phyloP scores from a whole-genome alignment of 2,888 invertebrate species.

The Ennomos erosarius region DNA sequence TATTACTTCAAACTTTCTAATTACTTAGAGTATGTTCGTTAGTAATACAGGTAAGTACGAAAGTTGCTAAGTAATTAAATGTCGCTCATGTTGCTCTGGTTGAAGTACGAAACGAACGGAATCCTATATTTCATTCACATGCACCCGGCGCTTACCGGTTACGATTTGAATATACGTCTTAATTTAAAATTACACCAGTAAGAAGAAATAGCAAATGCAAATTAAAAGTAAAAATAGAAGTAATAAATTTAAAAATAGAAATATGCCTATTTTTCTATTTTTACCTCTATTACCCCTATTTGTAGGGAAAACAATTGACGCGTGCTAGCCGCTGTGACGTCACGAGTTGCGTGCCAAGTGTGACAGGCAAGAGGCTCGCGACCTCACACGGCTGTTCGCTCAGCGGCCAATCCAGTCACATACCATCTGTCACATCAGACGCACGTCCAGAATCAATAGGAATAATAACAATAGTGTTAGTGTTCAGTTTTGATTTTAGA shows the following conservation, averaged over 20 bases:
- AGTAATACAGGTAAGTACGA: neutral
- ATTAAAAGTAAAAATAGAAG: too few species aligned
- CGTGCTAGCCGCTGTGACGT: constrained; percentile 51
- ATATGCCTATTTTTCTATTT: constrained; percentile 20
- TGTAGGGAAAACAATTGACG: constrained; percentile 38
- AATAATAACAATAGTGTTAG: constrained; percentile 5
- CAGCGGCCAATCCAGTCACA: constrained; percentile 42
- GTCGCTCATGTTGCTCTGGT: constrained; percentile 2
- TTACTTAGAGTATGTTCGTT: neutral
- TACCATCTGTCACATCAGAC: constrained; percentile 31
- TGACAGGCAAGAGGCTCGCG: constrained; percentile 31
- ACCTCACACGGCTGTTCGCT: constrained; percentile 30
- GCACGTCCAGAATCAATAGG: constrained; percentile 26
- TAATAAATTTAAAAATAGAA: too few species aligned
- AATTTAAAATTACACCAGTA: too few species aligned
- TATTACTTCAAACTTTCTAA: neutral
- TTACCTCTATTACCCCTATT: constrained; percentile 12
- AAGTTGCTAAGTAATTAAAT: neutral
- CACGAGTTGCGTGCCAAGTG: constrained; percentile 51
- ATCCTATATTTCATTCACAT: too few species aligned
- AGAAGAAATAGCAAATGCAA: too few species aligned
- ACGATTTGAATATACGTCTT: too few species aligned
- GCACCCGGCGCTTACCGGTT: too few species aligned
- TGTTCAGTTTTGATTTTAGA: constrained; percentile 23
- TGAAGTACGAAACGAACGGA: constrained; percentile 11